A percentile compares a stretch with the other conserved stretches of the same genome.
These are phyloP conservation scores for Osedax frankpressi DNA, from an alignment of 2,888 invertebrate genomes.

Conservation along the genomic window DNA sequence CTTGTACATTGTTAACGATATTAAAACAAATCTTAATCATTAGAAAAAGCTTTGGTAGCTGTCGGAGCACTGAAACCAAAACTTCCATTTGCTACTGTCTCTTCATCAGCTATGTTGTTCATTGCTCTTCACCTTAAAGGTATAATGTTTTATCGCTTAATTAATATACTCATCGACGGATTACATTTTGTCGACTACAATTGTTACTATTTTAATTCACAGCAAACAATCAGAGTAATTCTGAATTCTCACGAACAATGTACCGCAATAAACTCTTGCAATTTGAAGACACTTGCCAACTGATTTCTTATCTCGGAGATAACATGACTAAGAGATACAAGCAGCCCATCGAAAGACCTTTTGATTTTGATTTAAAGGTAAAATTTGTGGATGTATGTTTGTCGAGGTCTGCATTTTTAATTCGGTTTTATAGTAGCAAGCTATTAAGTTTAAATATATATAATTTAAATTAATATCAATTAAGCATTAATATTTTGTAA, in stretches of 20 bases:
- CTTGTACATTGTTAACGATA: too few relatives aligned
- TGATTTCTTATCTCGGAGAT: slow-evolving; percentile 44
- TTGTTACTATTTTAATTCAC: slow-evolving; percentile 25
- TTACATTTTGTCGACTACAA: neutral
- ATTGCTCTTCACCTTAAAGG: slow-evolving; percentile 47
- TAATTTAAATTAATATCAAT: too few relatives aligned
- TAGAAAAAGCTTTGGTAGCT: slow-evolving; percentile 39
- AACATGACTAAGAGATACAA: slow-evolving; percentile 44
- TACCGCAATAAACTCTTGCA: slow-evolving; percentile 42
- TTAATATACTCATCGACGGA: too few relatives aligned
- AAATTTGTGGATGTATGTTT: too few relatives aligned
- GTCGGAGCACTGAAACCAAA: slow-evolving; percentile 46
- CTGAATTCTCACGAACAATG: slow-evolving; percentile 44
- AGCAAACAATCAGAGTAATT: slow-evolving; percentile 46
- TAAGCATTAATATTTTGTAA: too few relatives aligned
- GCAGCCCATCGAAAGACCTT: slow-evolving; percentile 39
- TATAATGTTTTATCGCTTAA: too few relatives aligned
- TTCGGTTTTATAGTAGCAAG: too few relatives aligned
- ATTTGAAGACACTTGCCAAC: slow-evolving; percentile 44
- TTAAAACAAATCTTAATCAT: too few relatives aligned
- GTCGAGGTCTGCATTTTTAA: too few relatives aligned
- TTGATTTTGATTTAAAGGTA: slow-evolving; percentile 42
- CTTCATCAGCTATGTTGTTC: slow-evolving; percentile 42
- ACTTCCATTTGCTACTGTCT: slow-evolving; percentile 44
- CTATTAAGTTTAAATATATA: too few relatives aligned